phyloP scores from a whole-genome alignment of 2,888 invertebrate species.

The Sphinx pinastri region DNA sequence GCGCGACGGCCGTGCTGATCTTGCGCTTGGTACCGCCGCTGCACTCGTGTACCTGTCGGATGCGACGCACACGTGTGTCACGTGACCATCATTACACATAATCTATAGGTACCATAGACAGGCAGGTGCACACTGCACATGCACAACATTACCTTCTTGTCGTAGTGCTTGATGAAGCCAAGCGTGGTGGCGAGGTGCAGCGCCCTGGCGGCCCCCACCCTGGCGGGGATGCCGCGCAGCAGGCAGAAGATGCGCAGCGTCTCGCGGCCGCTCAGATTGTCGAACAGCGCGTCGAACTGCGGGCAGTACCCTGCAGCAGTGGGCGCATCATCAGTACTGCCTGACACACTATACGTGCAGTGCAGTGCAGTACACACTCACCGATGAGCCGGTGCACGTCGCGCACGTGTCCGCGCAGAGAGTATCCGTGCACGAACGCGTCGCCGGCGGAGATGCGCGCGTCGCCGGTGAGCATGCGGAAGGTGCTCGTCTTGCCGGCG shows the following conservation, averaged over 20 bases:
- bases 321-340: slow-evolving; percentile 22
- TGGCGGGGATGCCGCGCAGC: slow-evolving; percentile 84
- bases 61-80: background rate
- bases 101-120: no score
- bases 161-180: slow-evolving; percentile 84
- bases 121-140: no score
- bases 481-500: slow-evolving; percentile 95
- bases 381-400: slow-evolving; percentile 85
- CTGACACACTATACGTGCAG: background rate
- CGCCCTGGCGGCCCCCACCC: slow-evolving; percentile 71
- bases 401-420: slow-evolving; percentile 80
- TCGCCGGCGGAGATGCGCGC: slow-evolving; percentile 87
- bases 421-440: slow-evolving; percentile 86
- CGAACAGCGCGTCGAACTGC: slow-evolving; percentile 89
- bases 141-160: slow-evolving; percentile 71
- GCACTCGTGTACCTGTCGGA: slow-evolving; percentile 78
- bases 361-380: slow-evolving; percentile 44
- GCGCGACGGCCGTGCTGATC: slow-evolving; percentile 88
- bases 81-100: background rate
- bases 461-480: slow-evolving; percentile 95
- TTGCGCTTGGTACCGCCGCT: slow-evolving; percentile 91
- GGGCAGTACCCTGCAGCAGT: slow-evolving; percentile 90
- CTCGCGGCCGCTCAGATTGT: slow-evolving; percentile 88
- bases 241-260: slow-evolving; percentile 87
- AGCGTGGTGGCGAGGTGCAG: slow-evolving; percentile 80